Conservation (phyloP, 2,888 invertebrate species). For the Agrilus biguttatus region DNA sequence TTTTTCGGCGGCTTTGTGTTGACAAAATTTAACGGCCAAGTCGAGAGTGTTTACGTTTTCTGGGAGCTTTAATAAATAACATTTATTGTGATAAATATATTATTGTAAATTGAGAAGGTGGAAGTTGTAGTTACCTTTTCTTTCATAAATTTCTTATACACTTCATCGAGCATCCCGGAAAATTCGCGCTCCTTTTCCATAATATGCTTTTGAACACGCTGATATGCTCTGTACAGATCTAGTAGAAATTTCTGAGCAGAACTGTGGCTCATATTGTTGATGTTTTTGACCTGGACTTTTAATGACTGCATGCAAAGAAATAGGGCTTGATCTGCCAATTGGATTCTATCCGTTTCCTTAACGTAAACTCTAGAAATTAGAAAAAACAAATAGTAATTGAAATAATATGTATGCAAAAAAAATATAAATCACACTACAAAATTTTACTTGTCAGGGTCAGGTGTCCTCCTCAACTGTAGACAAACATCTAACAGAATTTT, state of each 20-base stretch:
- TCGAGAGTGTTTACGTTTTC: constrained; percentile 51
- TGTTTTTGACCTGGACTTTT: constrained; percentile 42
- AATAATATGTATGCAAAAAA: not conserved
- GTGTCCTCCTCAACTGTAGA: constrained; percentile 60
- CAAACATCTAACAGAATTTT: constrained; percentile 66
- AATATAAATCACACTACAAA: constrained; percentile 1
- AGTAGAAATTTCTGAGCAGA: constrained; percentile 34
- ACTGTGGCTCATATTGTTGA: constrained; percentile 23
- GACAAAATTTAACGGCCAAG: constrained; percentile 55
- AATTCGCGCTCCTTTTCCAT: constrained; percentile 44
- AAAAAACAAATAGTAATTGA: not conserved
- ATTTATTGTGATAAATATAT: not conserved
- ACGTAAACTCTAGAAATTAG: constrained; percentile 53
- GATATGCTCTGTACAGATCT: constrained; percentile 52
- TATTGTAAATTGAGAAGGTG: not conserved
- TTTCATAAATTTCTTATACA: constrained; percentile 49
- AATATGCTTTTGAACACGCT: constrained; percentile 49
- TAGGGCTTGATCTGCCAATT: constrained; percentile 65
- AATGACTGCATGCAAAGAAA: constrained; percentile 57
- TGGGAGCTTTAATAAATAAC: constrained; percentile 24
- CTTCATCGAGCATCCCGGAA: constrained; percentile 49
- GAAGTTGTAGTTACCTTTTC: constrained; percentile 32
- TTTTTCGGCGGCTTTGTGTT: constrained; percentile 43
- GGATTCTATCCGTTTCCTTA: constrained; percentile 69
- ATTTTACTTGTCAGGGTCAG: constrained; percentile 71